Evolutionary conservation across 2,113 vertebrate species (phyloP), one percentile per base, ranked within the genome.

Genomic region (Tenrec ecaudatus): DNA sequence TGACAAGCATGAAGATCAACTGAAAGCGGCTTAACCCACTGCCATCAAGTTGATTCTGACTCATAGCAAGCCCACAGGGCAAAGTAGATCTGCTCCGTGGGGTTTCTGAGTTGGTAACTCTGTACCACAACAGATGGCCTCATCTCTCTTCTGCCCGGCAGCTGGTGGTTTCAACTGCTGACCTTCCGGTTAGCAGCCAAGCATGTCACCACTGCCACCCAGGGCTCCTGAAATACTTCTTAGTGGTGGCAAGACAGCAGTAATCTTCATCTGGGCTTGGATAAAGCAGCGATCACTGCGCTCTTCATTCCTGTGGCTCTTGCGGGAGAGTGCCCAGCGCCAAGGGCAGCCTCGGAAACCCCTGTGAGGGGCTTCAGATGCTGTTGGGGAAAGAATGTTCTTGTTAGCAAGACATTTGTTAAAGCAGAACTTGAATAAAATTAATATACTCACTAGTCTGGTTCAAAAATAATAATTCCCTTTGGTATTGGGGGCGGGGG

Each of bases 401-500:
- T 71, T 75, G 20, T 93, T 64, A 85, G 60, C 20, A 25, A 95
- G 80, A 79, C 10, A n/a, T 86, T 76, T 36, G 6, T 76, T 92
- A 90, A 47, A 71, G 29, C n/a, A 90, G 78, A 81, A 90, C 40
- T 78, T 93, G 77, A 85, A 53, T 60, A 60, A 85, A 85, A 82
- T 33, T 62, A 69, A 20, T 31, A 71, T 27, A 8, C 25, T 73
- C 3, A 2, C 3, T 6, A 79, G 69, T 22, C 60, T 4, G 12
- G 29, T 68, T 76, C 66, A 53, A 40, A 69, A 47, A 47, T 20
- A n/a, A 31, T 8, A 60, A 7, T 60, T 60, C 11, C 68, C 10
- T 93, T 84, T 86, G 31, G 9, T 64, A 6, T 80, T 73, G 17
- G 25, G 10, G 43, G 47, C 9, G 47, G 47, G 47, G 47, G 40